Evolutionary conservation across 2,888 invertebrate species (phyloP), one percentile per base, ranked within the genome.

Genomic region (Aricia artaxerxes): DNA sequence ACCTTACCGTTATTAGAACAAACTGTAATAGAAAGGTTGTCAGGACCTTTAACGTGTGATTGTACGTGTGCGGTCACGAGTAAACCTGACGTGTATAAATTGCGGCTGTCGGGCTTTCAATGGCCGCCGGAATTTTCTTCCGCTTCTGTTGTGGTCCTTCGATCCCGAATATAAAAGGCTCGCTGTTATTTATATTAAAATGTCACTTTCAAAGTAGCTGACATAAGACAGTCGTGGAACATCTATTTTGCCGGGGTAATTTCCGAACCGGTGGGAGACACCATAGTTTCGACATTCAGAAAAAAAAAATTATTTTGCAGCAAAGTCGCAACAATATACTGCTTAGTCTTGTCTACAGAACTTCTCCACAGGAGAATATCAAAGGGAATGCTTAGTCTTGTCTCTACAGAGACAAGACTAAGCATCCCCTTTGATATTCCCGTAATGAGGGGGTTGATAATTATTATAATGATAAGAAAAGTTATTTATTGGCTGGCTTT

Each of bases 121-220:
- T 38, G 69, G 69, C 13, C 35, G 35, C 35, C 35, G 69, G 69
- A 69, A 9, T 31, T 69, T 69, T 69, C 13, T 69, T 35, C 69
- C 69, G 35, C 16, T 69, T 69, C 35, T 69, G 69, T 69, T 69
- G 69, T 69, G 69, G 35, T 69, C 35, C 38, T 69, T 69, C 69
- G 69, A 69, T 35, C 35, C 64, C 35, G 69, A 38, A 69, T 69
- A 69, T 69, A 38, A 69, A 69, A 69, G 69, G 69, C 35, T 35
- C 35, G 24, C 35, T 35, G 69, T 69, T 69, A 69, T 69, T 69
- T 69, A 69, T 38, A 69, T 69, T 69, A 69, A 69, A 69, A 69
- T 69, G 69, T 69, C 69, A 69, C 35, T 38, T 38, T 38, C 11
- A 35, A 69, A 69, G 16, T 31, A 11, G 4, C 13, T 11, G 13